phyloP scores from a whole-genome alignment of 2,888 invertebrate genomes.

The Epinotia brunnichana region DNA sequence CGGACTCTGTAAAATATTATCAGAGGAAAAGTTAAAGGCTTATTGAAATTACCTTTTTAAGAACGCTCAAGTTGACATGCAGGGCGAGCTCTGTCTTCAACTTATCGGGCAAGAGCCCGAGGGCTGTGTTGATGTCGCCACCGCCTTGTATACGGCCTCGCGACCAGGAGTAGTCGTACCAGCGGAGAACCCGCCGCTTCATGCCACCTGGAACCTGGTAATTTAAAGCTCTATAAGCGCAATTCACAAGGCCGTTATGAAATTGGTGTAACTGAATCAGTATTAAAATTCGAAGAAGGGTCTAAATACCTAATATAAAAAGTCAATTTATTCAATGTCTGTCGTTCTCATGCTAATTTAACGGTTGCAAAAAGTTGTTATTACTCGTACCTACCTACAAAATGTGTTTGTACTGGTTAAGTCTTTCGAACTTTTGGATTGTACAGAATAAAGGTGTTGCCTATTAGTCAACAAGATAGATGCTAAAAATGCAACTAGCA shows the following conservation, averaged over 20 bases:
- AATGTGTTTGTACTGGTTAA: neutral
- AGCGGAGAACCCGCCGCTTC: constrained; percentile 96
- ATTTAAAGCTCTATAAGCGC: neutral
- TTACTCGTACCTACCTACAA: neutral
- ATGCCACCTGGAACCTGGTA: constrained; percentile 93
- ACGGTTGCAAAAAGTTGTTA: neutral
- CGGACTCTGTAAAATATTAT: neutral
- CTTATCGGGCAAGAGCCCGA: constrained; percentile 96
- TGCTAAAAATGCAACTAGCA: no score
- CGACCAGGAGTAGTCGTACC: constrained; percentile 99
- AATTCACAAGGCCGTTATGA: neutral
- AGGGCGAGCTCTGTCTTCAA: constrained; percentile 97
- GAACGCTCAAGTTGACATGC: constrained; percentile 96
- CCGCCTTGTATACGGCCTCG: constrained; percentile 97
- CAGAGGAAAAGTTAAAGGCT: neutral
- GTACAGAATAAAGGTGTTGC: neutral
- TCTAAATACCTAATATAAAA: neutral
- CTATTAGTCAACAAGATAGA: no score
- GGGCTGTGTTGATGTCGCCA: constrained; percentile 97
- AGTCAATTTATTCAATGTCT: neutral
- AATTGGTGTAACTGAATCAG: neutral
- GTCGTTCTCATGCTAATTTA: constrained; percentile 7
- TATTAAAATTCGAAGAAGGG: neutral
- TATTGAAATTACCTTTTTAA: constrained; percentile 89
- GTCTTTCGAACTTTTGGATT: neutral